phyloP scores from a whole-genome alignment of 2,113 vertebrate genomes.

The Saccopteryx bilineata region DNA sequence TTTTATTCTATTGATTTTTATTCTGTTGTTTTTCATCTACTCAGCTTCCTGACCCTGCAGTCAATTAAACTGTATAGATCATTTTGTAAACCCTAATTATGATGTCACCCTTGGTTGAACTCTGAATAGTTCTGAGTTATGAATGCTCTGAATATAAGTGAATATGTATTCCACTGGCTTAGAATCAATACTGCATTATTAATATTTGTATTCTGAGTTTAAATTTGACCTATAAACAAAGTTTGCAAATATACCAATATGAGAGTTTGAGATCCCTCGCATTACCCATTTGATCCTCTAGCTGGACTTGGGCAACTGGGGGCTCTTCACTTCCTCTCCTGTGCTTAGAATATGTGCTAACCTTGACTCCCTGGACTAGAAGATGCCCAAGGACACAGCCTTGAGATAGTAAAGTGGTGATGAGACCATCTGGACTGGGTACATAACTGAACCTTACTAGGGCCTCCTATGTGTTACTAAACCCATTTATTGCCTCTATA shows the following conservation, averaged over 20 bases:
- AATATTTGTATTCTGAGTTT: background rate
- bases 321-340: background rate
- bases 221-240: background rate
- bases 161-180: background rate
- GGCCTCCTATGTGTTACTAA: background rate
- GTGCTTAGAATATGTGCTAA: background rate
- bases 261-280: no score
- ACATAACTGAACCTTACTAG: background rate
- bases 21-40: background rate
- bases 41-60: background rate
- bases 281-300: background rate
- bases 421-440: background rate
- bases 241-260: no score
- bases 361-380: background rate
- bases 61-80: background rate
- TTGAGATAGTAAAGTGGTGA: background rate
- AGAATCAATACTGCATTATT: background rate
- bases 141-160: background rate
- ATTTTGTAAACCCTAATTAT: background rate
- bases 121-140: background rate
- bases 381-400: background rate
- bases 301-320: background rate
- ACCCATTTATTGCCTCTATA: background rate
- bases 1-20: background rate
- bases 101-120: background rate